Evolutionary conservation across 2,113 vertebrate genomes (phyloP).

Genomic region (Scomber scombrus): DNA sequence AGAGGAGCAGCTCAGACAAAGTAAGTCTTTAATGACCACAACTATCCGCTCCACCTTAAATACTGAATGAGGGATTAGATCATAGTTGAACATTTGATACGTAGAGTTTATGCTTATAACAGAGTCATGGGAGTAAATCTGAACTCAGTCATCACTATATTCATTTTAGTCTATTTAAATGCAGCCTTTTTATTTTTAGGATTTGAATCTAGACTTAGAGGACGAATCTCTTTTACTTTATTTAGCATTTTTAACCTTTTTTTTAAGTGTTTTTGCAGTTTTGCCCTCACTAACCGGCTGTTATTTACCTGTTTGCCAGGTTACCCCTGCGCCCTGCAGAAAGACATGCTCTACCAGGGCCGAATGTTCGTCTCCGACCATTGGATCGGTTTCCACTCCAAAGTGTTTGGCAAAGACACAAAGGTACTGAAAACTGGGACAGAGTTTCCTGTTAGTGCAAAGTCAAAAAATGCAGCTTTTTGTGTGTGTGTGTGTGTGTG

Average conservation of each 20-base stretch:
- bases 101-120: not conserved
- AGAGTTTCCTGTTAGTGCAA: too few species aligned
- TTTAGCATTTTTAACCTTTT: too few species aligned
- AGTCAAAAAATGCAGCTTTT: too few species aligned
- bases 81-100: slow-evolving; percentile 1
- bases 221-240: too few species aligned
- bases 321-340: slow-evolving; percentile 97
- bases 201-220: too few species aligned
- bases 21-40: slow-evolving; percentile 84
- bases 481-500: too few species aligned
- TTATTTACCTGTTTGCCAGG: slow-evolving; percentile 79
- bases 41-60: slow-evolving; percentile 40
- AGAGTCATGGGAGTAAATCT: not conserved
- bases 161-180: too few species aligned
- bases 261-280: not conserved
- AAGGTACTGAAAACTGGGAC: slow-evolving; percentile 84
- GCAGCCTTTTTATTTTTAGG: too few species aligned
- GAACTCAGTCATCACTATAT: not conserved
- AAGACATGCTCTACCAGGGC: slow-evolving; percentile 97
- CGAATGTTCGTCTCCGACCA: slow-evolving; percentile 95
- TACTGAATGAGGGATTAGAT: slow-evolving; percentile 31
- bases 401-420: slow-evolving; percentile 97
- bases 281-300: not conserved
- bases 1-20: slow-evolving; percentile 92
- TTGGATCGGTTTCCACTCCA: slow-evolving; percentile 98